phyloP scores from a whole-genome alignment of 92 coral and sea anemone genomes.

The Porites rus region DNA sequence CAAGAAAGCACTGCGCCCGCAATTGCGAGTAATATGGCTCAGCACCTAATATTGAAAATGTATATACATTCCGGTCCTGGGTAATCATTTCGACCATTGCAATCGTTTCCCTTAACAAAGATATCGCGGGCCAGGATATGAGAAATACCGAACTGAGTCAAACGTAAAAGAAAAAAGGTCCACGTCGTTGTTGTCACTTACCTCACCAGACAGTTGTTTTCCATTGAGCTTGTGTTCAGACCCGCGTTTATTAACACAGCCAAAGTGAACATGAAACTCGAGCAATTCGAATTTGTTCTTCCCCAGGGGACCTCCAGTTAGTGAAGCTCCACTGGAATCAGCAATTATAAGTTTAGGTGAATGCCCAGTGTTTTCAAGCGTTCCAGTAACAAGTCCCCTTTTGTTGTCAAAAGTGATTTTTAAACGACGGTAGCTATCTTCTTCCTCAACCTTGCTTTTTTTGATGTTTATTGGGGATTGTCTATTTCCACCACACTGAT shows the following conservation, averaged over 20 bases:
- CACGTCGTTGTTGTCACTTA: background rate
- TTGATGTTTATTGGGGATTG: constrained; percentile 58
- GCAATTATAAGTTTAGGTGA: constrained; percentile 16
- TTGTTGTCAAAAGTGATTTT: constrained; percentile 14
- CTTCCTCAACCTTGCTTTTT: background rate
- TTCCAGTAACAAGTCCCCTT: constrained; percentile 40
- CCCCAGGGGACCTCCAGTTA: constrained; percentile 50
- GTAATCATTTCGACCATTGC: no score
- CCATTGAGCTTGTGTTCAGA: constrained; percentile 49
- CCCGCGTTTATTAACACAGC: constrained; percentile 30
- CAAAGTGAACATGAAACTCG: constrained; percentile 65
- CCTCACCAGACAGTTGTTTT: constrained; percentile 34
- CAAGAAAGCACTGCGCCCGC: no score
- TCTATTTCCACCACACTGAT: background rate
- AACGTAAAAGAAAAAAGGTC: background rate
- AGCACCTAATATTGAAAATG: no score
- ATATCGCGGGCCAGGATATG: background rate
- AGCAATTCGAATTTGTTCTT: background rate
- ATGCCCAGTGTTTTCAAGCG: constrained; percentile 41
- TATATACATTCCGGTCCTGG: no score
- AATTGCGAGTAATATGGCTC: no score
- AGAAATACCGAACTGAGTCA: background rate
- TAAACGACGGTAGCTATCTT: background rate
- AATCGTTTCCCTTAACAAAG: no score
- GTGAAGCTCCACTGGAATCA: constrained; percentile 1